Evolutionary conservation across 2,797 vertebrate species (phyloP).

Genomic region (Pipistrellus nathusii): DNA sequence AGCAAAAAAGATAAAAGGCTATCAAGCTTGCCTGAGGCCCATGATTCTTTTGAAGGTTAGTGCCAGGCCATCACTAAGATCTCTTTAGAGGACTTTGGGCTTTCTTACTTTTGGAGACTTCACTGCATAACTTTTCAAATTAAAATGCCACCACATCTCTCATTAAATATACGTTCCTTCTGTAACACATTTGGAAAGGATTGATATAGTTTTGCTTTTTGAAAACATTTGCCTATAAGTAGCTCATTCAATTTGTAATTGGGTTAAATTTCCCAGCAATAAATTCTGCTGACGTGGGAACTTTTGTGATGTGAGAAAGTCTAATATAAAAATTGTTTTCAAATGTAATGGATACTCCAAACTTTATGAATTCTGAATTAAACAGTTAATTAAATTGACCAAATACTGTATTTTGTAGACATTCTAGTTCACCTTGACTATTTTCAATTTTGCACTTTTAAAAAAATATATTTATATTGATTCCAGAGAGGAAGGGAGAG

Average conservation of each 20-base stretch:
- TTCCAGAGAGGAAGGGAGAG: no score
- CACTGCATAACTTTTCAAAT: not conserved
- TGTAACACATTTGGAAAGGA: not conserved
- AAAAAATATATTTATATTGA: no score
- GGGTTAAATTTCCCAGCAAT: not conserved
- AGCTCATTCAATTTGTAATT: not conserved
- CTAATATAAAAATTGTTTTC: not conserved
- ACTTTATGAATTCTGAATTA: not conserved
- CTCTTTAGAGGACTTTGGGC: not conserved
- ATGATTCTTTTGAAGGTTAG: not conserved
- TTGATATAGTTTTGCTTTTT: not conserved
- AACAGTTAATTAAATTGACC: not conserved
- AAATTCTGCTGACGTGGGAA: not conserved
- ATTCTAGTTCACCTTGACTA: not conserved
- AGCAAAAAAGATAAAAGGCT: constrained; percentile 10
- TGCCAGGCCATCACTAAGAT: not conserved
- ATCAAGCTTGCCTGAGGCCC: not conserved
- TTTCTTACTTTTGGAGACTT: not conserved
- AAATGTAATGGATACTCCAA: not conserved
- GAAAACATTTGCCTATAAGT: not conserved
- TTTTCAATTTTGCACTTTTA: not conserved
- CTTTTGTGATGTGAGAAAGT: not conserved
- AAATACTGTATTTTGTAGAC: not conserved
- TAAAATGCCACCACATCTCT: not conserved
- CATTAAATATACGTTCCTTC: not conserved